Evolutionary conservation across 2,113 vertebrate species (phyloP).

Genomic region (Thinocorus orbignyianus): DNA sequence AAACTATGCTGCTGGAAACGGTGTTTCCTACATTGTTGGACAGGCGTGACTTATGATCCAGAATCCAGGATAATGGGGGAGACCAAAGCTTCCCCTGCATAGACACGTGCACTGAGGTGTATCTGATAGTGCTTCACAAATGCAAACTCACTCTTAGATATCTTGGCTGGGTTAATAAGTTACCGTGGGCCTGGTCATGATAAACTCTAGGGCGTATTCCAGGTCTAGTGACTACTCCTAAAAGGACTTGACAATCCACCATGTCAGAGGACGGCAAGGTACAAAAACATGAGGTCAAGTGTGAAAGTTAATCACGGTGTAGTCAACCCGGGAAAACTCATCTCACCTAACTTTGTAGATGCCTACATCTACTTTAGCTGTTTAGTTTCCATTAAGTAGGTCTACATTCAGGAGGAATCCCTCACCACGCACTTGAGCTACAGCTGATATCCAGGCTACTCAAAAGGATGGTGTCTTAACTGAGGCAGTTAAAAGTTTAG

Average conservation of each 20-base stretch:
- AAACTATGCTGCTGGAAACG: background rate
- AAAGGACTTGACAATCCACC: background rate
- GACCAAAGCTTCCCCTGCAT: background rate
- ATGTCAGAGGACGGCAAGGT: background rate
- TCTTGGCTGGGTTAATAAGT: background rate
- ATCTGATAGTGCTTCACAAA: background rate
- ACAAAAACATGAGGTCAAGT: background rate
- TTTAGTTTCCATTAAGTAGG: background rate
- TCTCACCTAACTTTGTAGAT: background rate
- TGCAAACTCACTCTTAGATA: background rate
- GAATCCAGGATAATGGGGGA: background rate
- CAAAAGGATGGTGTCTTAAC: background rate
- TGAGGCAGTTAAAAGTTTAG: background rate
- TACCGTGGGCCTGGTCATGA: background rate
- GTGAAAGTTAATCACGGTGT: background rate
- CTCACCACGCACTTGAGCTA: background rate
- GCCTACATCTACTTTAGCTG: background rate
- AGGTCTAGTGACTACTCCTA: background rate
- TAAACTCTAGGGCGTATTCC: background rate
- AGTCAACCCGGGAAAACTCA: background rate
- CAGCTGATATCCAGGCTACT: background rate
- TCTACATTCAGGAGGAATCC: background rate
- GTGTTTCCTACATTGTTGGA: background rate
- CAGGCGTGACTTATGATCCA: background rate
- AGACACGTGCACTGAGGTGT: accelerated